phyloP scores from a whole-genome alignment of 2,888 invertebrate genomes.

The Sinhomidia bicolor region DNA sequence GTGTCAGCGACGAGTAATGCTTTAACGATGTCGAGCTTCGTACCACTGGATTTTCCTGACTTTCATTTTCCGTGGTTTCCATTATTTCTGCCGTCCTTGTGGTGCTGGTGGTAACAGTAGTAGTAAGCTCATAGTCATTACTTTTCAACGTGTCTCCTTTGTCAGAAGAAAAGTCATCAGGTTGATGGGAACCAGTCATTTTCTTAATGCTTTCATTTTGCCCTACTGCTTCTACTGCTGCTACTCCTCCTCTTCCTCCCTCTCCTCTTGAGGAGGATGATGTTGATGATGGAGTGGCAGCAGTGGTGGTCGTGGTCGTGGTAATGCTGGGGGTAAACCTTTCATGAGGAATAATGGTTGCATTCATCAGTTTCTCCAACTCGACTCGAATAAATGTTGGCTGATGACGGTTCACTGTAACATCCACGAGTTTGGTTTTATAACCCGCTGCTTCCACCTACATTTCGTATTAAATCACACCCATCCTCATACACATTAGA shows the following conservation, averaged over 20 bases:
- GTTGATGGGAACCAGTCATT: constrained; percentile 21
- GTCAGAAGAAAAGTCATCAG: constrained; percentile 6
- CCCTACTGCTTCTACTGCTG: too few species aligned
- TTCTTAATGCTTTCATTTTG: constrained; percentile 44
- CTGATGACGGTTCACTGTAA: constrained; percentile 32
- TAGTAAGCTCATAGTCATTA: background rate
- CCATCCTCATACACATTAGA: too few species aligned
- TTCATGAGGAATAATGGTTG: background rate
- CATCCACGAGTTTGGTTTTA: constrained; percentile 6
- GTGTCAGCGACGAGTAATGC: constrained; percentile 56
- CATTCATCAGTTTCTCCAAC: constrained; percentile 24
- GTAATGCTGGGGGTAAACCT: background rate
- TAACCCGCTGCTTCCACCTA: constrained; percentile 61
- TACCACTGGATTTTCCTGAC: constrained; percentile 5
- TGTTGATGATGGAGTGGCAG: constrained; percentile 7
- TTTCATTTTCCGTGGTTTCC: constrained; percentile 14
- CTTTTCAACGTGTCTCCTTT: background rate
- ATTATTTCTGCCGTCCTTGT: background rate
- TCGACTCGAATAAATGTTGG: constrained; percentile 55
- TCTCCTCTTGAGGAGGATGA: background rate
- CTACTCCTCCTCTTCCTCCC: background rate
- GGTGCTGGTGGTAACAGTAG: background rate
- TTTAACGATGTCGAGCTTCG: constrained; percentile 7
- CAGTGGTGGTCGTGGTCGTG: background rate
- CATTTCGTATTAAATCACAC: background rate